Evolutionary conservation across 2,888 invertebrate genomes (phyloP).

Genomic region (Nomada ruficornis): DNA sequence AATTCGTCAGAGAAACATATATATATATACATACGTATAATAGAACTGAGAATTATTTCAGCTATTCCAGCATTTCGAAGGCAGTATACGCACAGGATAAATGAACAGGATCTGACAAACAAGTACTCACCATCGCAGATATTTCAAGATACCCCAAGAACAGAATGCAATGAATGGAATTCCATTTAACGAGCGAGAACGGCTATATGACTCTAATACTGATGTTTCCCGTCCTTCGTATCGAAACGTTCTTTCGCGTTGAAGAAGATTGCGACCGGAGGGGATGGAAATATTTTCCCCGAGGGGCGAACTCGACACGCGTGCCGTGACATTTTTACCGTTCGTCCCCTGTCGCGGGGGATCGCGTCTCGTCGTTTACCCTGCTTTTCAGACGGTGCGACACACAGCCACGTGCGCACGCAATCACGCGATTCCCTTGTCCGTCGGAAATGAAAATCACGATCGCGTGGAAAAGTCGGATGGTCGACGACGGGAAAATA

Average conservation of each 20-base stretch:
- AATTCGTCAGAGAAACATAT: too few relatives aligned
- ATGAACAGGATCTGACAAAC: background rate
- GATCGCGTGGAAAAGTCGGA: conserved; percentile 58
- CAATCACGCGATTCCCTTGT: conserved; percentile 76
- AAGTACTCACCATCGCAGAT: background rate
- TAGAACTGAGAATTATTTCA: background rate
- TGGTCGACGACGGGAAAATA: conserved; percentile 37
- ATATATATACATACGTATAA: too few relatives aligned
- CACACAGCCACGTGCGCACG: conserved; percentile 63
- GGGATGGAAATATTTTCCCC: conserved; percentile 53
- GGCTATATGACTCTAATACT: conserved; percentile 66
- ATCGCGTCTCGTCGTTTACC: conserved; percentile 49
- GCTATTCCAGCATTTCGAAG: too few relatives aligned
- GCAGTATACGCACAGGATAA: background rate
- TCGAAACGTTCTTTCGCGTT: conserved; percentile 23
- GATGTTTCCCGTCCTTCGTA: conserved; percentile 58
- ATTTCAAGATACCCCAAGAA: background rate
- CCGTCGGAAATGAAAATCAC: conserved; percentile 73
- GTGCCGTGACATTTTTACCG: conserved; percentile 65
- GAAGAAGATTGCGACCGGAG: conserved; percentile 20
- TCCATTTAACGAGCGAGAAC: conserved; percentile 54
- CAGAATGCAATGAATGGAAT: conserved; percentile 19
- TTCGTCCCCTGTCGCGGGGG: conserved; percentile 22
- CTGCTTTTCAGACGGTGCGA: conserved; percentile 43
- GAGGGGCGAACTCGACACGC: conserved; percentile 52